These are phyloP conservation scores for Euproctis similis DNA, from an alignment of 2,888 invertebrate genomes.

Conservation along the genomic window DNA sequence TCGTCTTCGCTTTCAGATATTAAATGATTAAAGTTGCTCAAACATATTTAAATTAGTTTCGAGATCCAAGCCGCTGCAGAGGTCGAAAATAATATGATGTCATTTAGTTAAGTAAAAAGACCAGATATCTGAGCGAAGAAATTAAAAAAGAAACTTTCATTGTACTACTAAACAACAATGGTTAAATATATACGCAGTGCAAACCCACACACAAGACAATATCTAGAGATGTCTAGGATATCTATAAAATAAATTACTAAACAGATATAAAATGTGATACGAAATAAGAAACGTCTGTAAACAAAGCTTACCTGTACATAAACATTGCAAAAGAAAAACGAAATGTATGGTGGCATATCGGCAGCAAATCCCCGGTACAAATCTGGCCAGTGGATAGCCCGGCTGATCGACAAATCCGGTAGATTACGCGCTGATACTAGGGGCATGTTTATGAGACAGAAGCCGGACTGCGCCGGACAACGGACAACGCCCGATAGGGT, in stretches of 20 bases:
- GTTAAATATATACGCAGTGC: too few relatives aligned
- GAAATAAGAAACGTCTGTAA: constrained; percentile 26
- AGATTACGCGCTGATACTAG: constrained; percentile 75
- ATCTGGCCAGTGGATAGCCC: constrained; percentile 69
- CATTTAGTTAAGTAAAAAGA: too few relatives aligned
- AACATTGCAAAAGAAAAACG: constrained; percentile 66
- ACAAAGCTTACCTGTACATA: constrained; percentile 61
- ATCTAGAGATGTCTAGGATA: too few relatives aligned
- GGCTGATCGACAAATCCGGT: constrained; percentile 75
- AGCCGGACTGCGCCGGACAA: constrained; percentile 44
- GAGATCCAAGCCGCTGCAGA: too few relatives aligned
- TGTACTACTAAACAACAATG: too few relatives aligned
- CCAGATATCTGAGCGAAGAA: too few relatives aligned
- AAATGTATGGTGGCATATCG: constrained; percentile 68
- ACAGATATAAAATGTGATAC: constrained; percentile 18
- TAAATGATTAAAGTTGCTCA: too few relatives aligned
- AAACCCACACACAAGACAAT: too few relatives aligned
- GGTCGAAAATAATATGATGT: too few relatives aligned
- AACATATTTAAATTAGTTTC: too few relatives aligned
- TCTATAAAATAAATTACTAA: constrained; percentile 8
- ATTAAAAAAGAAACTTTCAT: too few relatives aligned
- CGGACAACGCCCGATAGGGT: constrained; percentile 40
- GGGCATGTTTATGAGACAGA: constrained; percentile 70
- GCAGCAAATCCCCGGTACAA: constrained; percentile 69
- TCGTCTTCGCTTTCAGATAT: too few relatives aligned